Conservation (phyloP, 1,140 invertebrate genomes). For the Caerostris extrusa region DNA sequence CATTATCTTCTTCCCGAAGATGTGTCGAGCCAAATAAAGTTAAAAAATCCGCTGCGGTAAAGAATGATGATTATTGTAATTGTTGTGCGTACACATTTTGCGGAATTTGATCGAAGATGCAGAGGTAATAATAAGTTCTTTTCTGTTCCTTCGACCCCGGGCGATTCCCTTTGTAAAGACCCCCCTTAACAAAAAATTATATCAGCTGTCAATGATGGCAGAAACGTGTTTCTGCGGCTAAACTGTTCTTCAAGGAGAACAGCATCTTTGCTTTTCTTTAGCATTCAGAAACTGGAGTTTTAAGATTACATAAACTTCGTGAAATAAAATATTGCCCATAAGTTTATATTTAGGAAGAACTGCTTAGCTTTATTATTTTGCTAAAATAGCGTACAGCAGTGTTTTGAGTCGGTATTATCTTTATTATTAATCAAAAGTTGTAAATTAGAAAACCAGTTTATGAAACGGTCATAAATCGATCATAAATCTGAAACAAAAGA, state of each 20-base stretch:
- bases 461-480: too few relatives aligned
- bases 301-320: too few relatives aligned
- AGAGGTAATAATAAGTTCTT: neutral
- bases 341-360: neutral
- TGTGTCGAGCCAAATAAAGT: neutral
- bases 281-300: too few relatives aligned
- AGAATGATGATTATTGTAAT: conserved; percentile 24
- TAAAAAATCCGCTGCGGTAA: neutral
- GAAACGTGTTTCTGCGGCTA: neutral
- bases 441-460: neutral
- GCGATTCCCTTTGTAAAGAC: neutral
- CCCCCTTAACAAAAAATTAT: neutral
- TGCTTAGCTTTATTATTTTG: too few relatives aligned
- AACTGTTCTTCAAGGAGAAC: neutral
- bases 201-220: neutral
- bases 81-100: neutral
- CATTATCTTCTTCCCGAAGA: neutral
- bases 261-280: neutral
- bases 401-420: too few relatives aligned
- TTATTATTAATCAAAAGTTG: too few relatives aligned
- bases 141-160: neutral
- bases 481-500: neutral
- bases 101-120: neutral
- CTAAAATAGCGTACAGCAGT: too few relatives aligned
- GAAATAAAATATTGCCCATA: too few relatives aligned